Percentiles rank a stretch among this genome's conserved stretches.
phyloP scores from a whole-genome alignment of 2,113 vertebrate species.

The Tupaia chinensis region DNA sequence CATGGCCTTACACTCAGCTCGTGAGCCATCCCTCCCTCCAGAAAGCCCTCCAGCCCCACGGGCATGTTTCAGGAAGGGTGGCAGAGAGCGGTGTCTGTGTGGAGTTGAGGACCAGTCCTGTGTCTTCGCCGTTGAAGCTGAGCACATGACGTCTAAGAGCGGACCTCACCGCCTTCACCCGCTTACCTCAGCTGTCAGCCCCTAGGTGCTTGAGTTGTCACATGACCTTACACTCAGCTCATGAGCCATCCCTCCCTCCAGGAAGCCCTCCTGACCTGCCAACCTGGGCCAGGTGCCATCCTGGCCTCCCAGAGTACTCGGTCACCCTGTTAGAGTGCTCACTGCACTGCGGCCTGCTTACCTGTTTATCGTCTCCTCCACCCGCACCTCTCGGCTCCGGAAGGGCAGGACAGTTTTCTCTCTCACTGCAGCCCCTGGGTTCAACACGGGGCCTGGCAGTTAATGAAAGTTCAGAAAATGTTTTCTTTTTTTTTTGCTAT shows the following conservation, averaged over 20 bases:
- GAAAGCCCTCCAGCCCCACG: background rate
- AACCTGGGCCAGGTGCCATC: background rate
- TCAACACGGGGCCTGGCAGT: background rate
- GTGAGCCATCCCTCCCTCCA: background rate
- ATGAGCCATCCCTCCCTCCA: background rate
- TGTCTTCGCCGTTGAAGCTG: background rate
- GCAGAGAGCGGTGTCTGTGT: background rate
- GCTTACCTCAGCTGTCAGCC: background rate
- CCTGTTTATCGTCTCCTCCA: background rate
- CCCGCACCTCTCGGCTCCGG: background rate
- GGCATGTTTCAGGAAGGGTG: background rate
- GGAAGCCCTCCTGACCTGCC: background rate
- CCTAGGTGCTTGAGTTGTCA: background rate
- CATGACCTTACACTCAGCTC: background rate
- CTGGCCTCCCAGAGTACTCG: background rate
- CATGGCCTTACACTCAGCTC: background rate
- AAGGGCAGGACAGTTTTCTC: background rate
- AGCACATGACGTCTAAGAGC: background rate
- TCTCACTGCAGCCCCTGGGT: background rate
- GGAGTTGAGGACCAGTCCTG: background rate
- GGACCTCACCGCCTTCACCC: background rate
- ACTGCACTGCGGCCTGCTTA: accelerated
- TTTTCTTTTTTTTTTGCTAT: too few species aligned
- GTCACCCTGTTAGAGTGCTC: background rate
- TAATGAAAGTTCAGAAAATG: background rate